Conservation (phyloP, 2,797 vertebrate genomes). For the Somateria mollissima region DNA sequence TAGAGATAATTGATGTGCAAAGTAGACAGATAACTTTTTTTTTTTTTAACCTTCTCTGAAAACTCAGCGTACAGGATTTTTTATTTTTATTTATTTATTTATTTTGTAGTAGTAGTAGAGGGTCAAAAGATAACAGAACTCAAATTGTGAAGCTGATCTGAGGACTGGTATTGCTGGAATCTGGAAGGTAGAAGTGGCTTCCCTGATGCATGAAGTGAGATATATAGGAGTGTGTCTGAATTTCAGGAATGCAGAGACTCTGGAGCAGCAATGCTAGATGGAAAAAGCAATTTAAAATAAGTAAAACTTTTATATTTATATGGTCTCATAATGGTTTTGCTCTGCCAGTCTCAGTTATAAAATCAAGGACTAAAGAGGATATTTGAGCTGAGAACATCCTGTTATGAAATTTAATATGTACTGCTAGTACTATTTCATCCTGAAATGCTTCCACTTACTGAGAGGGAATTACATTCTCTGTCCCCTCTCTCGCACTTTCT, state of each 20-base stretch:
- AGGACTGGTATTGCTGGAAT: background rate
- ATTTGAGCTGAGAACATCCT: constrained; percentile 38
- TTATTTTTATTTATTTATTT: too few relatives aligned
- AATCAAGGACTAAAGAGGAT: constrained; percentile 31
- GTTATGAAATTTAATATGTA: constrained; percentile 49
- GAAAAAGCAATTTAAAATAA: constrained; percentile 37
- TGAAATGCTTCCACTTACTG: constrained; percentile 35
- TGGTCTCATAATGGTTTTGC: background rate
- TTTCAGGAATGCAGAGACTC: background rate
- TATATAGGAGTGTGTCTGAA: background rate
- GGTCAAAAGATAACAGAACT: background rate
- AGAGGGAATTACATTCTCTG: constrained; percentile 24
- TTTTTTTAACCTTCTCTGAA: background rate
- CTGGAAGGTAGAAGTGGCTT: background rate
- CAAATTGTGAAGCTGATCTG: background rate
- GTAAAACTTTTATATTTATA: constrained; percentile 10
- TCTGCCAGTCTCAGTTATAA: constrained; percentile 25
- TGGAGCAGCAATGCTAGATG: background rate
- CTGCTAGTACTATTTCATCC: constrained; percentile 25
- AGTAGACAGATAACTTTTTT: background rate
- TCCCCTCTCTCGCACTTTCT: background rate
- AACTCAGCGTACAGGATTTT: background rate
- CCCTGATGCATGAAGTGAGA: background rate
- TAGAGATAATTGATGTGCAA: background rate
- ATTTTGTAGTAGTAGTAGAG: background rate